Percentiles rank a stretch among this genome's conserved stretches.
Evolutionary conservation across 2,888 invertebrate genomes (phyloP).

Genomic region (Fabriciana adippe): DNA sequence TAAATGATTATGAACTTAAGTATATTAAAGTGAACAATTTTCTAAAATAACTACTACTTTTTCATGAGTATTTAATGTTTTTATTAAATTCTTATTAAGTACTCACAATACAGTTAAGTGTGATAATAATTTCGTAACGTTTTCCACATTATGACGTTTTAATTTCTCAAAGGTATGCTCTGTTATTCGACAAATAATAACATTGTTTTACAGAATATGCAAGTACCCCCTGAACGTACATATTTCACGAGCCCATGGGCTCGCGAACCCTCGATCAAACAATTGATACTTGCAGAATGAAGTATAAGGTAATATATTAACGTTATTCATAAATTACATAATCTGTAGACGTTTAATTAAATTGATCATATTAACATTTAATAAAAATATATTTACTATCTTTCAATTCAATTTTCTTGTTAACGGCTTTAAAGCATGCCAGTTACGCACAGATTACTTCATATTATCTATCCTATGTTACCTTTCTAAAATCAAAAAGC

Average conservation of each 20-base stretch:
- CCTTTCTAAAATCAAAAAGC: too few relatives aligned
- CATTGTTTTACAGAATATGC: slow-evolving; percentile 21
- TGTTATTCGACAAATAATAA: slow-evolving; percentile 7
- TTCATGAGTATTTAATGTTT: too few relatives aligned
- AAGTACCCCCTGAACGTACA: slow-evolving; percentile 22
- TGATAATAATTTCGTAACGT: background rate
- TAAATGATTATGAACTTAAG: slow-evolving; percentile 15
- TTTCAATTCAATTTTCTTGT: background rate
- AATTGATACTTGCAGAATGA: slow-evolving; percentile 13
- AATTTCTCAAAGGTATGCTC: slow-evolving; percentile 13
- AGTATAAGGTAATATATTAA: slow-evolving; percentile 13
- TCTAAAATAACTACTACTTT: too few relatives aligned
- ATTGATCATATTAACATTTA: background rate
- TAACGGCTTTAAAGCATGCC: background rate
- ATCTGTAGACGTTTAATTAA: background rate
- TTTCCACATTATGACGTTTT: slow-evolving; percentile 4
- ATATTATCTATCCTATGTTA: background rate
- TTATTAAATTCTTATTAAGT: too few relatives aligned
- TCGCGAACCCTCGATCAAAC: slow-evolving; percentile 18
- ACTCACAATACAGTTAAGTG: too few relatives aligned
- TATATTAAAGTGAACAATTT: too few relatives aligned
- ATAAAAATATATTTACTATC: too few relatives aligned
- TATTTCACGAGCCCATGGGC: slow-evolving; percentile 19
- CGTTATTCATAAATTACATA: background rate
- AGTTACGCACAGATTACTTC: too few relatives aligned